phyloP scores from a whole-genome alignment of 2,888 invertebrate genomes.

The Epinotia ramella region DNA sequence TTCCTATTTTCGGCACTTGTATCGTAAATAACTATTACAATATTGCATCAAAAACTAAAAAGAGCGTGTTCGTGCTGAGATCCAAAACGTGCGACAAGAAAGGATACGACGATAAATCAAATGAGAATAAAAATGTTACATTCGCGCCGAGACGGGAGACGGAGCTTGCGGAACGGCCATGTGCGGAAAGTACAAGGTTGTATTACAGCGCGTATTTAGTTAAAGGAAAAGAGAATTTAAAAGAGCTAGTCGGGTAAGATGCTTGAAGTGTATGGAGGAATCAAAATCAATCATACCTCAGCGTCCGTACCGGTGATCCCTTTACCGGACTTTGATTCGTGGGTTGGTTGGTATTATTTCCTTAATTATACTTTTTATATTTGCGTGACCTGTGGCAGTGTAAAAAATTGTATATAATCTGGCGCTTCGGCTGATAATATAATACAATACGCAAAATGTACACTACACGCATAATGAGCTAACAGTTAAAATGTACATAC shows the following conservation, averaged over 20 bases:
- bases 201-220: slow-evolving; percentile 12
- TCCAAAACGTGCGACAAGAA: slow-evolving; percentile 19
- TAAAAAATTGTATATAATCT: too few species aligned
- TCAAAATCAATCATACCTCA: neutral
- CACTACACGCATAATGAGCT: too few species aligned
- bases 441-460: too few species aligned
- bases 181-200: slow-evolving; percentile 28
- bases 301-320: neutral
- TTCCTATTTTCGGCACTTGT: too few species aligned
- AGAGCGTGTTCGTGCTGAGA: neutral
- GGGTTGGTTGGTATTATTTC: too few species aligned
- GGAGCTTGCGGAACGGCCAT: slow-evolving; percentile 10
- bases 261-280: neutral
- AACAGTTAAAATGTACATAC: too few species aligned
- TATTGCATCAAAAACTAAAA: neutral
- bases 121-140: slow-evolving; percentile 41
- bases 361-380: too few species aligned
- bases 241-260: neutral
- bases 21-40: too few species aligned
- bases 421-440: too few species aligned
- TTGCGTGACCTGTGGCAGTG: too few species aligned
- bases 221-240: slow-evolving; percentile 12
- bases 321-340: too few species aligned
- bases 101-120: slow-evolving; percentile 34
- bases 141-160: slow-evolving; percentile 21